Percentiles rank a stretch among this genome's conserved stretches.
Evolutionary conservation across 1,140 invertebrate genomes (phyloP).

Genomic region (silkworm (Bombyx mori)): DNA sequence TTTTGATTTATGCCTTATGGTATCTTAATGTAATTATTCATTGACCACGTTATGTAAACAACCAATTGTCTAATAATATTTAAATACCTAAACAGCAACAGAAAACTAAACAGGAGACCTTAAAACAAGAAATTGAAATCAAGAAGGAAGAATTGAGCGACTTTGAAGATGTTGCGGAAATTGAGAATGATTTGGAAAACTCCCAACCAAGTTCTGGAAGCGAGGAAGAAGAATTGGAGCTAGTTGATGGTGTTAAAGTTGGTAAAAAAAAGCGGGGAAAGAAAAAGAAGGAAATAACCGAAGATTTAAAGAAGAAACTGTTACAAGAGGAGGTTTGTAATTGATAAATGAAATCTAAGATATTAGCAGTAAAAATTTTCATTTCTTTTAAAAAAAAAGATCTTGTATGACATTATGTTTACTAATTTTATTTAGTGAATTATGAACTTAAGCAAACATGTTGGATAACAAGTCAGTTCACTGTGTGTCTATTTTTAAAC

Average conservation of each 20-base stretch:
- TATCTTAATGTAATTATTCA: background rate
- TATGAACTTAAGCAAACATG: no score
- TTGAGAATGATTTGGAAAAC: conserved; percentile 6
- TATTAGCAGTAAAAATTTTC: no score
- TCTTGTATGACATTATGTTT: no score
- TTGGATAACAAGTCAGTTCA: no score
- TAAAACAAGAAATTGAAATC: conserved; percentile 26
- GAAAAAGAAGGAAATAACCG: conserved; percentile 42
- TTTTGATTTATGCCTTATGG: no score
- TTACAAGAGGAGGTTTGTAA: conserved; percentile 67
- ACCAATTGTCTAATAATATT: conserved; percentile 6
- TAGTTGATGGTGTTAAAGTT: conserved; percentile 37
- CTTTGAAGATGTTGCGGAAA: conserved; percentile 36
- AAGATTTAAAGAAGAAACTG: conserved; percentile 51
- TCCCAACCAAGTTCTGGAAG: conserved; percentile 31
- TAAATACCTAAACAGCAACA: conserved; percentile 9
- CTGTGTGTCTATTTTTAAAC: no score
- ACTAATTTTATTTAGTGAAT: no score
- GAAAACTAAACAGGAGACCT: conserved; percentile 10
- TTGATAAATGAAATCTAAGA: no score
- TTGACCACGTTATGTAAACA: background rate
- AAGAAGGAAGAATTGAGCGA: conserved; percentile 59
- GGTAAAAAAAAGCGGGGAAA: conserved; percentile 35
- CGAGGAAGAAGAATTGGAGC: conserved; percentile 27
- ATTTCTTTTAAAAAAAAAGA: no score